These are phyloP conservation scores for Pipistrellus pygmaeus DNA, from an alignment of 2,797 vertebrate genomes.

Conservation along the genomic window DNA sequence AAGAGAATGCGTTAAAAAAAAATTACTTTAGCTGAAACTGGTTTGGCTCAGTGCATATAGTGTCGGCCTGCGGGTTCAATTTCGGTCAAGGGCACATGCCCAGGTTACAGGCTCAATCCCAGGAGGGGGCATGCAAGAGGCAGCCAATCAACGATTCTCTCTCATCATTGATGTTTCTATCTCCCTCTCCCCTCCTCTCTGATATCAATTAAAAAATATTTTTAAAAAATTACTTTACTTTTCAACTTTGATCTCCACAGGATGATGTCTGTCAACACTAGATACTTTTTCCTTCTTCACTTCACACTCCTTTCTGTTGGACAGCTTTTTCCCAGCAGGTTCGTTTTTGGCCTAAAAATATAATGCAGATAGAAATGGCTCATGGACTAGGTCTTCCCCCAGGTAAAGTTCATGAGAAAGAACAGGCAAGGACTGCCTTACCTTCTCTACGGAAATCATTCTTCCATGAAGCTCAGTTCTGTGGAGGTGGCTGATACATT, in stretches of 20 bases:
- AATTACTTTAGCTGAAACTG: too few species aligned
- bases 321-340: constrained; percentile 95
- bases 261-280: constrained; percentile 89
- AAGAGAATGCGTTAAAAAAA: not conserved
- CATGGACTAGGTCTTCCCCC: not conserved
- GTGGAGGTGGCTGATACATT: constrained; percentile 96
- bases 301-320: constrained; percentile 92
- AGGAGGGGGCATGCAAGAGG: too few species aligned
- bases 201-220: too few species aligned
- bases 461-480: constrained; percentile 97
- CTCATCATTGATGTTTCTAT: too few species aligned
- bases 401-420: fast-evolving
- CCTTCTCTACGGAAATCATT: constrained; percentile 99
- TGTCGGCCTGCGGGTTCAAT: too few species aligned
- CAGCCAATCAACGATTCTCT: too few species aligned
- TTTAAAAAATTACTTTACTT: constrained; percentile 79
- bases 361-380: not conserved
- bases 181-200: too few species aligned
- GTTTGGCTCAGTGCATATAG: too few species aligned
- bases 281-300: constrained; percentile 89
- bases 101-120: too few species aligned
- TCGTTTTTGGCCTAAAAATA: constrained; percentile 96
- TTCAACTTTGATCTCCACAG: constrained; percentile 93
- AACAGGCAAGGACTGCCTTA: constrained; percentile 69
- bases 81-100: too few species aligned